Percentiles rank a stretch among this genome's conserved stretches.
Conservation (phyloP, 2,797 vertebrate genomes). For the Semaprochilodus insignis region DNA sequence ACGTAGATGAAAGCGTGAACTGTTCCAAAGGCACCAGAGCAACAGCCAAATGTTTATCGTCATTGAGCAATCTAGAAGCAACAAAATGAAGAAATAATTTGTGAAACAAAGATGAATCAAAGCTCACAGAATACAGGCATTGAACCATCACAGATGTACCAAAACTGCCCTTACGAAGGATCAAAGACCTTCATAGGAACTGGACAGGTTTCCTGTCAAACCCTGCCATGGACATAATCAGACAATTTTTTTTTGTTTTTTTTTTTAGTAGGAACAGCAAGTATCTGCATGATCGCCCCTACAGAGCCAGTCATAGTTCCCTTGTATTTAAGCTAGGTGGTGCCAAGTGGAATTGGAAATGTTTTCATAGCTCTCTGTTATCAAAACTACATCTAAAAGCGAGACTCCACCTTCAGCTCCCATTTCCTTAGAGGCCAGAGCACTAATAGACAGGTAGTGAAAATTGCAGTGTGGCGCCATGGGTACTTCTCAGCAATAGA, state of each 20-base stretch:
- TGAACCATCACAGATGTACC: conserved; percentile 27
- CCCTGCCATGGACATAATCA: conserved; percentile 27
- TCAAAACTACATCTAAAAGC: conserved; percentile 67
- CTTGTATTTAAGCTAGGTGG: conserved; percentile 41
- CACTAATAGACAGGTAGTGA: conserved; percentile 59
- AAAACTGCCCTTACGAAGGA: conserved; percentile 9
- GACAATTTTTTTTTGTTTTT: background rate
- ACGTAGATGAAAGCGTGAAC: conserved; percentile 11
- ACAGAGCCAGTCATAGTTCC: conserved; percentile 44
- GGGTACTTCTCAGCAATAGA: conserved; percentile 44
- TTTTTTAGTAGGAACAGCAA: conserved; percentile 26
- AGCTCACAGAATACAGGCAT: background rate
- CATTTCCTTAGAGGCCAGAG: conserved; percentile 53
- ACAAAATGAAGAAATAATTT: conserved; percentile 26
- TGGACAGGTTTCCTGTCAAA: conserved; percentile 15
- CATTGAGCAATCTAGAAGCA: conserved; percentile 3
- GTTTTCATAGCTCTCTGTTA: conserved; percentile 66
- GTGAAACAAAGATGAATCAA: background rate
- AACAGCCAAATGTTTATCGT: conserved; percentile 5
- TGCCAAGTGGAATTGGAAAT: conserved; percentile 53
- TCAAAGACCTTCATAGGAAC: background rate
- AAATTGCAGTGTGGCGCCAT: conserved; percentile 57
- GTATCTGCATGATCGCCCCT: conserved; percentile 55
- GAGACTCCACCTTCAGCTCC: conserved; percentile 62
- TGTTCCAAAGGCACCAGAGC: background rate